Conservation (phyloP, 1,140 invertebrate species). For the Achroia grisella region DNA sequence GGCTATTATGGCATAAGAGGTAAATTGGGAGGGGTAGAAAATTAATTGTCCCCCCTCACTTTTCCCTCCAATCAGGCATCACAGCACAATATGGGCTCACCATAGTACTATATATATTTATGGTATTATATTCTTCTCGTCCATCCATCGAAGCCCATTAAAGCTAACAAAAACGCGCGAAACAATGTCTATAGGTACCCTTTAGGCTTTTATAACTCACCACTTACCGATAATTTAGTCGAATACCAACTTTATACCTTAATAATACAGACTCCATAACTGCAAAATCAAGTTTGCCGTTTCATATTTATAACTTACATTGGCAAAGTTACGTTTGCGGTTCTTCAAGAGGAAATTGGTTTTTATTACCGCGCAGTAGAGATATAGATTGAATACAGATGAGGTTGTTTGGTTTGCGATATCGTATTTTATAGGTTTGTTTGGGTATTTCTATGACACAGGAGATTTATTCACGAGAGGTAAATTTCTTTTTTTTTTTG, state of each 20-base stretch:
- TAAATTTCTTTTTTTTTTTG: constrained; percentile 4
- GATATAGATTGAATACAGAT: neutral
- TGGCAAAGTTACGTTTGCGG: constrained; percentile 4
- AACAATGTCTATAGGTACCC: constrained; percentile 3
- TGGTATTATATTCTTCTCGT: neutral
- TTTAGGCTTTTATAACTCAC: neutral
- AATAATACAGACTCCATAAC: neutral
- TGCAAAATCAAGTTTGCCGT: constrained; percentile 2
- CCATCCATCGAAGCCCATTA: constrained; percentile 3
- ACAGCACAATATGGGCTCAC: no score
- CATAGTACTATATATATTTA: no score
- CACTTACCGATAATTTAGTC: neutral
- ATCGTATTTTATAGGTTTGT: constrained; percentile 10
- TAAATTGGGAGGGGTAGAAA: no score
- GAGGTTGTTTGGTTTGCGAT: neutral
- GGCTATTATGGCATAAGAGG: no score
- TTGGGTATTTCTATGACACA: constrained; percentile 12
- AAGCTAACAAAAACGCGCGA: neutral
- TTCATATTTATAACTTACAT: constrained; percentile 12
- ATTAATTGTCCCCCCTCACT: no score
- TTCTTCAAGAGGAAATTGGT: neutral
- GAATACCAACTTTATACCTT: neutral
- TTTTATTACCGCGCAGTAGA: neutral
- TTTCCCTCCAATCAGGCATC: no score
- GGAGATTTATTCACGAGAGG: constrained; percentile 13